Conservation (phyloP, 2,888 invertebrate genomes). For the Leptinotarsa peninsularis region DNA sequence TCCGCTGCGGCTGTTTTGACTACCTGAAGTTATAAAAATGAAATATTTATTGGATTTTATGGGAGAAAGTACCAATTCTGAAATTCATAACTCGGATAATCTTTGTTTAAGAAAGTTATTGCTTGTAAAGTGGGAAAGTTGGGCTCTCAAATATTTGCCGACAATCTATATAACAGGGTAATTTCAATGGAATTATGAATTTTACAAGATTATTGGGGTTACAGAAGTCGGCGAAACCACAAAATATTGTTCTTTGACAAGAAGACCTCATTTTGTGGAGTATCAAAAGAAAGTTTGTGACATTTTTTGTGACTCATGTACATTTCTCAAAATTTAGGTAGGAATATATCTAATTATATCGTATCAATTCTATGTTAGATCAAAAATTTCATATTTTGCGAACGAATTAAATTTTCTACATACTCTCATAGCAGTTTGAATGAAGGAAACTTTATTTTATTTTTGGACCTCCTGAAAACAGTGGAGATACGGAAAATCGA, state of each 20-base stretch:
- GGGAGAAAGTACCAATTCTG: slow-evolving; percentile 40
- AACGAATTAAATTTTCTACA: too few species aligned
- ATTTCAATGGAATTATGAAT: slow-evolving; percentile 15
- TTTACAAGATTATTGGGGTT: slow-evolving; percentile 25
- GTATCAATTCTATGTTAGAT: not conserved
- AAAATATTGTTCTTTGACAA: slow-evolving; percentile 13
- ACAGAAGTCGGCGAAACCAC: slow-evolving; percentile 25
- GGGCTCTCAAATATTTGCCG: slow-evolving; percentile 21
- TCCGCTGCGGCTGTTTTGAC: slow-evolving; percentile 34
- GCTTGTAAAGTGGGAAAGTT: slow-evolving; percentile 35
- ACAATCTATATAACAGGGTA: slow-evolving; percentile 21
- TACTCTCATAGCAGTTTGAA: too few species aligned
- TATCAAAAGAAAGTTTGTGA: not conserved
- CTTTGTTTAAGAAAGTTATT: slow-evolving; percentile 35
- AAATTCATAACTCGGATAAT: slow-evolving; percentile 39
- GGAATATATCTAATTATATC: not conserved
- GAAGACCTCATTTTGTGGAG: not conserved
- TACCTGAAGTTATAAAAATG: slow-evolving; percentile 45
- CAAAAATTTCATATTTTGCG: not conserved
- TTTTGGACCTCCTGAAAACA: too few species aligned
- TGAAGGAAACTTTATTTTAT: too few species aligned
- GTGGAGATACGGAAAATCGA: too few species aligned
- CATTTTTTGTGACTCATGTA: not conserved
- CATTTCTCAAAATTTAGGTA: not conserved
- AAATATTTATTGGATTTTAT: slow-evolving; percentile 44